phyloP scores from a whole-genome alignment of 1,140 invertebrate genomes.

The Adelges cooleyi region DNA sequence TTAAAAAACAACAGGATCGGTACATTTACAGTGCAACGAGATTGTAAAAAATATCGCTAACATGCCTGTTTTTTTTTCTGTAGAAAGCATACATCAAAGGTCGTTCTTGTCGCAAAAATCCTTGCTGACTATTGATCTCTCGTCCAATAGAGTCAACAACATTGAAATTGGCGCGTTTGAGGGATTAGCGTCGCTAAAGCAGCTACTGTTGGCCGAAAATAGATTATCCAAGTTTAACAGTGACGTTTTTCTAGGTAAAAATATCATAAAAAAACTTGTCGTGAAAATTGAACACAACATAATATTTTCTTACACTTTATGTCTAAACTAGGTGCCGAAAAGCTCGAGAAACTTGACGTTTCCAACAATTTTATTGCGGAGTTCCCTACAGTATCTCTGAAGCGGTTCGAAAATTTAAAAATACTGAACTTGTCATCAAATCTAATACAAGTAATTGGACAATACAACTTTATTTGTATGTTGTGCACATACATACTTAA shows the following conservation, averaged over 20 bases:
- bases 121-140: constrained; percentile 61
- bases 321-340: constrained; percentile 46
- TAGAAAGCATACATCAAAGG: constrained; percentile 50
- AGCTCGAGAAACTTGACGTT: constrained; percentile 63
- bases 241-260: constrained; percentile 58
- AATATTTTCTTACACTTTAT: neutral
- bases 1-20: constrained; percentile 67
- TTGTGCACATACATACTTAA: no score
- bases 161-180: constrained; percentile 63
- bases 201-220: constrained; percentile 62
- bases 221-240: constrained; percentile 63
- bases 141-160: constrained; percentile 57
- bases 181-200: constrained; percentile 51
- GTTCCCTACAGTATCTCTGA: constrained; percentile 65
- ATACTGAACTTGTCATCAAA: constrained; percentile 71
- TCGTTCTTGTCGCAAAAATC: constrained; percentile 51
- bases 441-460: constrained; percentile 53
- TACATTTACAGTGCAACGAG: no score
- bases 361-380: constrained; percentile 72
- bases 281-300: neutral
- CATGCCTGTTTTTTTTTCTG: constrained; percentile 34
- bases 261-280: neutral
- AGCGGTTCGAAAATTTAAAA: constrained; percentile 52
- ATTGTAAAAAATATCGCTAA: no score
- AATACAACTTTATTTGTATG: no score